Percentiles rank a stretch among this genome's conserved stretches.
phyloP scores from a whole-genome alignment of 2,797 vertebrate species.

The Champsocephalus esox region DNA sequence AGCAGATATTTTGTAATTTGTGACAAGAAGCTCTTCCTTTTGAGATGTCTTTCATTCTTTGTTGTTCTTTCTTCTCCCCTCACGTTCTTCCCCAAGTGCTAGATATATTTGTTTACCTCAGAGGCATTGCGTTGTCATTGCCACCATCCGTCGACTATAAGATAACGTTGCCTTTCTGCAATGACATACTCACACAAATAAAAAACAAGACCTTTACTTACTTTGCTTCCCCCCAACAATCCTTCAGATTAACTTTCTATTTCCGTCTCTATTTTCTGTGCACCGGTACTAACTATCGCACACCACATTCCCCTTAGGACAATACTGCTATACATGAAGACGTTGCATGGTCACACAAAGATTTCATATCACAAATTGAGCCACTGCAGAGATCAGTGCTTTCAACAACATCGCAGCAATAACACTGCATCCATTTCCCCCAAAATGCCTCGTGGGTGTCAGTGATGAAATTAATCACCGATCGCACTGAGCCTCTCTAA shows the following conservation, averaged over 20 bases:
- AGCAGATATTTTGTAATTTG: constrained; percentile 78
- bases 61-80: constrained; percentile 51
- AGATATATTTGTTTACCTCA: constrained; percentile 76
- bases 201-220: constrained; percentile 50
- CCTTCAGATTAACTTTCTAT: constrained; percentile 20
- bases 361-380: constrained; percentile 29
- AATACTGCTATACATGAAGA: constrained; percentile 8
- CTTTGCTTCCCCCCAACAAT: constrained; percentile 30
- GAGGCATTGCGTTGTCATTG: constrained; percentile 70
- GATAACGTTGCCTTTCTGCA: constrained; percentile 63
- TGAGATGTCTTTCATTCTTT: constrained; percentile 48
- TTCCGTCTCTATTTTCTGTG: constrained; percentile 6
- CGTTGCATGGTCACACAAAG: constrained; percentile 23
- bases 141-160: constrained; percentile 69
- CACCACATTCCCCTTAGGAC: neutral
- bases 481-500: constrained; percentile 51
- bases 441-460: constrained; percentile 57
- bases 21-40: constrained; percentile 68
- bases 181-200: constrained; percentile 43
- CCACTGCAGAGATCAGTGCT: constrained; percentile 25
- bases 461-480: constrained; percentile 62
- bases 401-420: constrained; percentile 44
- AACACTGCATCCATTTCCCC: constrained; percentile 39
- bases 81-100: constrained; percentile 33
- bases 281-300: neutral